These are phyloP conservation scores for Eupithecia subumbrata DNA, from an alignment of 2,888 invertebrate species.

Conservation along the genomic window DNA sequence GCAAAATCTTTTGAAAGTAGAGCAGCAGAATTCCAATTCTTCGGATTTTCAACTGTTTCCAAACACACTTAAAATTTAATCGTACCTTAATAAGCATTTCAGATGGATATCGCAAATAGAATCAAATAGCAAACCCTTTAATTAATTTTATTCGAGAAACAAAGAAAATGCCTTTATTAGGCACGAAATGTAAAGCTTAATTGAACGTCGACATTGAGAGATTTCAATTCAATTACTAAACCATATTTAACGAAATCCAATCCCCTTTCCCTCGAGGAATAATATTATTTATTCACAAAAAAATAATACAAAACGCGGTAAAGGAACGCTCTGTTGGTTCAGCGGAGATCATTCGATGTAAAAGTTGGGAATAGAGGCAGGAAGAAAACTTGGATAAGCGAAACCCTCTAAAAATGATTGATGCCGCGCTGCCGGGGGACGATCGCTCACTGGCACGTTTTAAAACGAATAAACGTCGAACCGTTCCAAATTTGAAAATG, in stretches of 20 bases:
- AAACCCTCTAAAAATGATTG: conserved; percentile 85
- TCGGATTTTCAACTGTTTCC: background rate
- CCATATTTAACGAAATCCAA: conserved; percentile 85
- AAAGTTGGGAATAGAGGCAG: conserved; percentile 77
- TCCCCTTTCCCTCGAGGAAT: conserved; percentile 82
- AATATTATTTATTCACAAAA: conserved; percentile 84
- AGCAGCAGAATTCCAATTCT: background rate
- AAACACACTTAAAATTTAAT: conserved; percentile 5
- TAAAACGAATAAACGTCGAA: conserved; percentile 83
- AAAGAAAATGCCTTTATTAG: conserved; percentile 78
- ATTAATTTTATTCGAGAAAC: conserved; percentile 73
- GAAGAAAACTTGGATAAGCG: conserved; percentile 83
- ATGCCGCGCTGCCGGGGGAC: conserved; percentile 72
- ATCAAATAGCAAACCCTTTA: conserved; percentile 46
- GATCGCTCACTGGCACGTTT: conserved; percentile 70
- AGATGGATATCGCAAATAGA: conserved; percentile 38
- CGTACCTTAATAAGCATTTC: conserved; percentile 23
- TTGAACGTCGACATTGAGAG: conserved; percentile 84
- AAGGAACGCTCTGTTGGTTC: conserved; percentile 80
- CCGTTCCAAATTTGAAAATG: conserved; percentile 75
- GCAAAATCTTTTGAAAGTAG: background rate
- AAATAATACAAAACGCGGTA: conserved; percentile 82
- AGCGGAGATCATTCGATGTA: conserved; percentile 81
- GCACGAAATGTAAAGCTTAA: conserved; percentile 80
- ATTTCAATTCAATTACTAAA: conserved; percentile 85